Base-by-base conservation (phyloP, 2,113 vertebrate species). In the Xiphorhynchus elegans region DNA sequence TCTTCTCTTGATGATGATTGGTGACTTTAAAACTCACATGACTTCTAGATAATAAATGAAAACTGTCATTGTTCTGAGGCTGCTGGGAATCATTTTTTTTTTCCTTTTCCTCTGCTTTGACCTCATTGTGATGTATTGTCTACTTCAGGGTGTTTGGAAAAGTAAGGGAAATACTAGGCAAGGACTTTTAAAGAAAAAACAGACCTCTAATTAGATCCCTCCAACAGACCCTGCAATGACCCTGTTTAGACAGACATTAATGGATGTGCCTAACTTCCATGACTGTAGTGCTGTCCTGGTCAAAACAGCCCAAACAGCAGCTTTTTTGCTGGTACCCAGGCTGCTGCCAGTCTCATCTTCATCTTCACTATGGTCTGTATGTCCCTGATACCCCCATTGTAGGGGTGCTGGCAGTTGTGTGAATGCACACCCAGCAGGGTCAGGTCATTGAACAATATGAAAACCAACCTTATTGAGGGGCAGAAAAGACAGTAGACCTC, bases 71-170 rank as follows among this genome's bases (percentile, higher is more conserved):
- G 86, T 74, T 86, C 94, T 84, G 67, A 67, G 84, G 77, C 84
- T 96, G 64, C 63, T 91, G 47, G 79, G 78, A 80, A 87, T 76
- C 9, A 47, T 79, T 93, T 90, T 92, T 66, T 92, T 66, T 62
- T 39, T 7, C 13, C 31, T 35, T 94, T 88, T 63, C 72, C 79
- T 96, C 81, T 16, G 33, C 87, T 97, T 97, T 97, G 96, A 97
- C 97, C 96, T 97, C 91, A 50, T 91, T 87, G 95, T 97, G 97
- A 97, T 97, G 88, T 97, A 96, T 96, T 95, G 76, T 97, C 95
- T 97, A 90, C 92, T 97, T 95, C 76, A 79, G 89, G 83, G 79
- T 95, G 89, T 96, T 96, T 96, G 92, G 74, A 96, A 97, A 96
- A 95, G 80, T 90, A 90, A 95, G 87, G 86, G 91, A 97, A 95